Percentiles rank a stretch among this genome's conserved stretches.
phyloP scores from a whole-genome alignment of 2,888 invertebrate genomes.

The Thyatira batis region DNA sequence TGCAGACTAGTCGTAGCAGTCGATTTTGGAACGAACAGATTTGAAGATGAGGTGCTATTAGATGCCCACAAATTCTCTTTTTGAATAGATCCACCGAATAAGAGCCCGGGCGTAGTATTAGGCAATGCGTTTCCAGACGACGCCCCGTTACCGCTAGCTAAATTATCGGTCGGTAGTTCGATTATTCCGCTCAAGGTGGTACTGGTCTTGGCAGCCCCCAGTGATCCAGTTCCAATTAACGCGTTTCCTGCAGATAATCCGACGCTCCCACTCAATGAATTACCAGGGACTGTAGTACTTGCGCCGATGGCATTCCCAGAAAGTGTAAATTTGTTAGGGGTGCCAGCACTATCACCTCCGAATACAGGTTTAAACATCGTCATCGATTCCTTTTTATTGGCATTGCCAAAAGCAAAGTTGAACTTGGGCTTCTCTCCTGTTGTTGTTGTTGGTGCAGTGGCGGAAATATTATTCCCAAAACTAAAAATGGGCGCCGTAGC shows the following conservation, averaged over 20 bases:
- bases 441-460: slow-evolving; percentile 18
- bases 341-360: slow-evolving; percentile 10
- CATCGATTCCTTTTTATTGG: slow-evolving; percentile 33
- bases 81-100: slow-evolving; percentile 45
- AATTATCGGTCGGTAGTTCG: slow-evolving; percentile 30
- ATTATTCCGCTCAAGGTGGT: slow-evolving; percentile 26
- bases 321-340: slow-evolving; percentile 19
- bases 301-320: slow-evolving; percentile 14
- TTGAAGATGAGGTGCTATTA: slow-evolving; percentile 30
- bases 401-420: slow-evolving; percentile 53
- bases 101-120: slow-evolving; percentile 11
- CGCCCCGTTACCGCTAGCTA: slow-evolving; percentile 28
- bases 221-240: slow-evolving; percentile 19
- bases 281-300: slow-evolving; percentile 16
- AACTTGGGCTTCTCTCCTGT: slow-evolving; percentile 53
- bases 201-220: slow-evolving; percentile 21
- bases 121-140: slow-evolving; percentile 22
- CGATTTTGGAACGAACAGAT: slow-evolving; percentile 45
- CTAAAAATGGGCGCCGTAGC: slow-evolving; percentile 47
- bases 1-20: slow-evolving; percentile 32
- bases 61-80: slow-evolving; percentile 59
- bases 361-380: slow-evolving; percentile 36
- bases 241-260: slow-evolving; percentile 18
- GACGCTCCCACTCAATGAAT: slow-evolving; percentile 16
- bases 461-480: slow-evolving; percentile 42